Conservation (phyloP, 2,113 vertebrate species). For the Channa argus region DNA sequence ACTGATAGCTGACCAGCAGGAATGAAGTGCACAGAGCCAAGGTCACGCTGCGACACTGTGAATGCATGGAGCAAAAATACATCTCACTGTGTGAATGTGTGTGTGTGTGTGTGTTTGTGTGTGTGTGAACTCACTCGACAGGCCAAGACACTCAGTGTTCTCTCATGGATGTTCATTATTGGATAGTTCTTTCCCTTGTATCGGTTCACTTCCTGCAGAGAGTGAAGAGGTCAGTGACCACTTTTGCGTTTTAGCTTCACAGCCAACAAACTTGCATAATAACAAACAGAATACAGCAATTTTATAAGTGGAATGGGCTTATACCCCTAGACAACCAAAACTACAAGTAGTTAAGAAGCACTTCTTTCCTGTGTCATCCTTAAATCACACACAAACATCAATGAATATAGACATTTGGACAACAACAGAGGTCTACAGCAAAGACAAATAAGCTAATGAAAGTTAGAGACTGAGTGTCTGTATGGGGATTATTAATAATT, state of each 20-base stretch:
- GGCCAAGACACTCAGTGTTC: constrained; percentile 95
- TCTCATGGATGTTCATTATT: constrained; percentile 98
- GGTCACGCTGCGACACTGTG: constrained; percentile 3
- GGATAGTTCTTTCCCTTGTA: constrained; percentile 99
- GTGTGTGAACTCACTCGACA: constrained; percentile 88
- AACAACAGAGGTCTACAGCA: too few species aligned
- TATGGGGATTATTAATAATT: too few species aligned
- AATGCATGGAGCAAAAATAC: background rate
- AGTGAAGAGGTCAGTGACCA: background rate
- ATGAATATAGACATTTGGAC: too few species aligned
- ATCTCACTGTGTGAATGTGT: background rate
- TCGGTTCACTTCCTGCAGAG: constrained; percentile 92
- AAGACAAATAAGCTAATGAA: too few species aligned
- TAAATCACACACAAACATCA: too few species aligned
- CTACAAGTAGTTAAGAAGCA: background rate
- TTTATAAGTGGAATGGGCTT: background rate
- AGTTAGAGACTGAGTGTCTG: too few species aligned
- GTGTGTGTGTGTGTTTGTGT: constrained; percentile 8
- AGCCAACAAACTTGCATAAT: background rate
- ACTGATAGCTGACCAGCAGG: constrained; percentile 43
- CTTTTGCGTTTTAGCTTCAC: background rate
- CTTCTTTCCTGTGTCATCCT: too few species aligned
- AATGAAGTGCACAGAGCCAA: constrained; percentile 44
- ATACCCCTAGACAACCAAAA: background rate
- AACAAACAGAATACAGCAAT: background rate